Percentiles rank a stretch among this genome's conserved stretches.
These are phyloP conservation scores for Gallinago jamesoni DNA, from an alignment of 2,113 vertebrate genomes.

Conservation along the genomic window DNA sequence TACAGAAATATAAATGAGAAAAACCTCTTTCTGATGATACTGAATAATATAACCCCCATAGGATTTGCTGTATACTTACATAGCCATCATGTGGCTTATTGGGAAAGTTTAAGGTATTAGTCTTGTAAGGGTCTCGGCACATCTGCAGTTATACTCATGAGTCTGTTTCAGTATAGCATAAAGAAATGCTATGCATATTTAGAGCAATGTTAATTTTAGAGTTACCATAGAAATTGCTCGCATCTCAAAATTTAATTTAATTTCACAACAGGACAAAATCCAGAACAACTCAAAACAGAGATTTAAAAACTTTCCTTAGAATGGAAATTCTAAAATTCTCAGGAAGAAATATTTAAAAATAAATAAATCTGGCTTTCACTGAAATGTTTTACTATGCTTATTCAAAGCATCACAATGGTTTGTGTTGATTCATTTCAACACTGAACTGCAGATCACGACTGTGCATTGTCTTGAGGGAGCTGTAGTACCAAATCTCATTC, in stretches of 20 bases:
- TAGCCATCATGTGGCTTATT: not conserved
- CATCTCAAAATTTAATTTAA: not conserved
- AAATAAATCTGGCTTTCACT: not conserved
- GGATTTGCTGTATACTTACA: not conserved
- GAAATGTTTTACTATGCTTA: conserved; percentile 4
- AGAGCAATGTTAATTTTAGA: not conserved
- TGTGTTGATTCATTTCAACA: conserved; percentile 41
- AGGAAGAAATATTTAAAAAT: not conserved
- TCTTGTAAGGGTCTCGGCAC: not conserved
- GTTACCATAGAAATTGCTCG: not conserved
- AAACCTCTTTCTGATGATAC: conserved; percentile 11
- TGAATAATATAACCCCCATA: not conserved
- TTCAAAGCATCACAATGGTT: conserved; percentile 35
- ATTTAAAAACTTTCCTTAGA: not conserved
- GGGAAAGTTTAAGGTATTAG: not conserved
- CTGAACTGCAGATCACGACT: not conserved
- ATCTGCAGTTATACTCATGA: not conserved
- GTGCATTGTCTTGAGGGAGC: conserved; percentile 6
- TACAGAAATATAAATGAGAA: conserved; percentile 38
- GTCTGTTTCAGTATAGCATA: not conserved
- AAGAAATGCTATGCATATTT: not conserved
- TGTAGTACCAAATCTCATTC: conserved; percentile 31
- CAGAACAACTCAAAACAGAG: not conserved
- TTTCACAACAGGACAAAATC: not conserved
- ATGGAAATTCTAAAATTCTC: not conserved